Base-by-base conservation (phyloP, 1,140 invertebrate species). In the Laupala kohalensis region DNA sequence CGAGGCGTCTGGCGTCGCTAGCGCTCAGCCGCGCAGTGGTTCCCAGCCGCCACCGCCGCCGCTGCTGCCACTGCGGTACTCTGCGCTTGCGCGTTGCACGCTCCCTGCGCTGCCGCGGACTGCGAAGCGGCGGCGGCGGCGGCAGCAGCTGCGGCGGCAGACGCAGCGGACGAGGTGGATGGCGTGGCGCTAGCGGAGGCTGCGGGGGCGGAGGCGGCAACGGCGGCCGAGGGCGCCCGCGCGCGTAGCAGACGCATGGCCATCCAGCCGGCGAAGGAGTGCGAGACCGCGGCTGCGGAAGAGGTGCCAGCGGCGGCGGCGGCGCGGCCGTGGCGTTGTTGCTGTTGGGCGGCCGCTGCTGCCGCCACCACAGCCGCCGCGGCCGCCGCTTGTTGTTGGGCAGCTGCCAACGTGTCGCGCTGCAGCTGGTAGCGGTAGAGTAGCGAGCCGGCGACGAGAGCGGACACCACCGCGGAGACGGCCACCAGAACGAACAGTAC, bases 401-500 rank as follows among this genome's bases (percentile, higher is more conserved):
- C 74, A 78, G 80, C 53, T 76, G 81, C 71, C 66, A 77, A 77
- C 13, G 76, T 82, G 74, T 92, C 87, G 71, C 89, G 88, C 76
- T 92, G 89, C 29, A 89, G 80, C 75, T 92, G 91, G 77, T 90
- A 87, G 70, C 89, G 85, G 78, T 90, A 89, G 25, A 92, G 81
- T 78, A 92, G 82, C 4, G 90, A 87, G 3, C 90, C 90, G 4
- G 91, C 91, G 1, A 92, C 88, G 2, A 93, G 80, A 0, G 91
- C 90, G 0, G 91, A 91, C 2, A 93, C 88, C 1, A 94, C 90
- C 0, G 92, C 92, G 6, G 91, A 91, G 5, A 93, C 87, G 0
- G 92, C 91, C 3, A 94, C 90, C 15, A 94, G 85, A 28, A 94
- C 91, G 80, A 95, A 95, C 6, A 95, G 83, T 4, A 92, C 88